These are phyloP conservation scores for Sardina pilchardus DNA, from an alignment of 2,113 vertebrate species.

Conservation along the genomic window DNA sequence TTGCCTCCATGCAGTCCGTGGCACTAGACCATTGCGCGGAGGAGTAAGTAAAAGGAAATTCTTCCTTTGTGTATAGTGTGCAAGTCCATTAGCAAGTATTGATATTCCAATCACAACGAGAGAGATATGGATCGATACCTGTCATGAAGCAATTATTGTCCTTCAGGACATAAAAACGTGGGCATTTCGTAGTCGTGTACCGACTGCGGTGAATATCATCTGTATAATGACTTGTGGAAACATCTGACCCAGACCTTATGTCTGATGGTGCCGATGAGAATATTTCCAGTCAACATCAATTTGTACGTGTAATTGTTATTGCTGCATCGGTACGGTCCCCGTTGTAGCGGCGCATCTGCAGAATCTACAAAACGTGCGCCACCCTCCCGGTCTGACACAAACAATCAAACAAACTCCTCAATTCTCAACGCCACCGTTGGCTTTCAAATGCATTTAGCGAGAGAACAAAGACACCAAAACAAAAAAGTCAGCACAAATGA, in stretches of 20 bases:
- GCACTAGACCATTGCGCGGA: background rate
- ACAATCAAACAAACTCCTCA: constrained; percentile 5
- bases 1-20: background rate
- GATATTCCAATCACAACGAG: constrained; percentile 1
- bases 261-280: background rate
- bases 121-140: background rate
- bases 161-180: background rate
- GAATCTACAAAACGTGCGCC: background rate
- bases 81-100: constrained; percentile 8
- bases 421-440: background rate
- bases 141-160: background rate
- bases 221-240: constrained; percentile 5
- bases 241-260: background rate
- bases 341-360: background rate
- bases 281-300: constrained; percentile 19
- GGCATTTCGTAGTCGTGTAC: background rate
- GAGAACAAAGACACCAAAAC: constrained; percentile 45
- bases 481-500: constrained; percentile 35
- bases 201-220: background rate
- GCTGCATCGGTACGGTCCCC: background rate
- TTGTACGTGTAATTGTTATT: constrained; percentile 9
- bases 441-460: constrained; percentile 35
- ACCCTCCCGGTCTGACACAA: background rate
- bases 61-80: background rate
- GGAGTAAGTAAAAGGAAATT: background rate